phyloP scores from a whole-genome alignment of 2,888 invertebrate genomes.

The Junonia oenone region DNA sequence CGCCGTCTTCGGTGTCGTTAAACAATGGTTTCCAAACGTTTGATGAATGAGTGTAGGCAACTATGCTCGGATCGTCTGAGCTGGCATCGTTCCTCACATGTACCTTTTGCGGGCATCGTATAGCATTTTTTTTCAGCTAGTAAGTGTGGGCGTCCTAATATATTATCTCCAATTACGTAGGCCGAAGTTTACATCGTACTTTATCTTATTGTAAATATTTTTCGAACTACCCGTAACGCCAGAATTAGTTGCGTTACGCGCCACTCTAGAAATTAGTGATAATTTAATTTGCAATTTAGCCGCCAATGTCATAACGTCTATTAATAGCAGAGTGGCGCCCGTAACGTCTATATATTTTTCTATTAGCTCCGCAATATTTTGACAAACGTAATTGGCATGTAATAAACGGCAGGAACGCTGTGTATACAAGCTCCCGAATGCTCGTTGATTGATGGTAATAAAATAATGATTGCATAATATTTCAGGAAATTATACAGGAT shows the following conservation, averaged over 20 bases:
- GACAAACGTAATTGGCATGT: background rate
- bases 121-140: background rate
- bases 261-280: slow-evolving; percentile 7
- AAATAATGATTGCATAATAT: background rate
- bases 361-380: background rate
- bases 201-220: slow-evolving; percentile 34
- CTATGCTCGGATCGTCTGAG: background rate
- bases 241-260: slow-evolving; percentile 8
- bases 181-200: slow-evolving; percentile 33
- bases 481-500: no score
- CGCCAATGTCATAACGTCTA: slow-evolving; percentile 18
- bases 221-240: slow-evolving; percentile 14
- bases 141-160: slow-evolving; percentile 25
- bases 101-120: slow-evolving; percentile 11
- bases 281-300: slow-evolving; percentile 15
- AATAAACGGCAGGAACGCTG: background rate
- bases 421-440: background rate
- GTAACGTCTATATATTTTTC: slow-evolving; percentile 2
- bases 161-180: slow-evolving; percentile 32
- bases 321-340: slow-evolving; percentile 13
- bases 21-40: slow-evolving; percentile 8
- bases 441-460: background rate
- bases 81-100: background rate
- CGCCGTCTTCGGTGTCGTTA: slow-evolving; percentile 5
- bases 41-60: slow-evolving; percentile 5